These are phyloP conservation scores for Lagocephalus sceleratus DNA, from an alignment of 2,797 vertebrate genomes.

Conservation along the genomic window DNA sequence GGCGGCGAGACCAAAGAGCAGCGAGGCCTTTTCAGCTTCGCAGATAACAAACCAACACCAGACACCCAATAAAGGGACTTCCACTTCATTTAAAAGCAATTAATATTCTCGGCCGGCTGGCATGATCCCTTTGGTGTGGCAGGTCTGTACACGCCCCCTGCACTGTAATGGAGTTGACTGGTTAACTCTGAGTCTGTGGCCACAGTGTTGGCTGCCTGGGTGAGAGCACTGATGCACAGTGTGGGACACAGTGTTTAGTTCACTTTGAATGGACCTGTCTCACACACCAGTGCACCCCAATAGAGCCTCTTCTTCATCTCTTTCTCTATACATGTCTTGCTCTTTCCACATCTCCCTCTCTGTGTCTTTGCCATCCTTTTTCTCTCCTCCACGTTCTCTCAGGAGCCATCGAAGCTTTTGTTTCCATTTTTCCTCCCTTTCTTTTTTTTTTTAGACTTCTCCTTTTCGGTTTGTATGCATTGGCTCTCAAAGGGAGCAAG, in stretches of 20 bases:
- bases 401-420: slow-evolving; percentile 54
- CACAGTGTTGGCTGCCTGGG: slow-evolving; percentile 71
- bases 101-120: slow-evolving; percentile 81
- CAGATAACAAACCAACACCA: slow-evolving; percentile 85
- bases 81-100: slow-evolving; percentile 87
- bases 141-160: slow-evolving; percentile 80
- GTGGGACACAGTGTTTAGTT: slow-evolving; percentile 75
- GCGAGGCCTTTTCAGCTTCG: slow-evolving; percentile 68
- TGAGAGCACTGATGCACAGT: slow-evolving; percentile 79
- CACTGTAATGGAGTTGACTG: slow-evolving; percentile 80
- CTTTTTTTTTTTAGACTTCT: slow-evolving; percentile 45
- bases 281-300: slow-evolving; percentile 80
- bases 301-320: slow-evolving; percentile 64
- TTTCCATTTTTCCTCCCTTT: slow-evolving; percentile 38
- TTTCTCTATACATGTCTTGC: slow-evolving; percentile 50
- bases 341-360: slow-evolving; percentile 52
- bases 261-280: slow-evolving; percentile 76
- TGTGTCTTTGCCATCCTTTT: slow-evolving; percentile 48
- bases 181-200: slow-evolving; percentile 78
- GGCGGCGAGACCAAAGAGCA: slow-evolving; percentile 80
- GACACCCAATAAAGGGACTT: slow-evolving; percentile 85
- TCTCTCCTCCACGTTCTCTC: slow-evolving; percentile 54
- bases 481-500: slow-evolving; percentile 65
- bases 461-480: slow-evolving; percentile 47
- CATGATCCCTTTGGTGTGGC: slow-evolving; percentile 80